phyloP scores from a whole-genome alignment of 2,797 vertebrate genomes.

The Gallirallus australis region DNA sequence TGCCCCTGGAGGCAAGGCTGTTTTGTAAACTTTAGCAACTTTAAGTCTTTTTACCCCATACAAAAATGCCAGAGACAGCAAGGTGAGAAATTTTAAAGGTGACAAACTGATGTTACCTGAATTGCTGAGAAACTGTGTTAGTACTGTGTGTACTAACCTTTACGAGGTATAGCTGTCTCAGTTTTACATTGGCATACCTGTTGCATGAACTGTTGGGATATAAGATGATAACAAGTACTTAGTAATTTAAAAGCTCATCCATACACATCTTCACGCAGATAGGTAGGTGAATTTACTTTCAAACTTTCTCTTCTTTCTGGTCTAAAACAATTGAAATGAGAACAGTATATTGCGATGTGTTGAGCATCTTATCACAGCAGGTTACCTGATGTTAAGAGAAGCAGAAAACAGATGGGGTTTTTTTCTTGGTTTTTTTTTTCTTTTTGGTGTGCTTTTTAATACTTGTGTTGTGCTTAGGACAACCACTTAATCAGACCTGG shows the following conservation, averaged over 20 bases:
- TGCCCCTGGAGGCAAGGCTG: not conserved
- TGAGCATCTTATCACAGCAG: not conserved
- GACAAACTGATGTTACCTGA: not conserved
- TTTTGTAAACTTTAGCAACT: constrained; percentile 9
- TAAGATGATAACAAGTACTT: not conserved
- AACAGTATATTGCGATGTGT: not conserved
- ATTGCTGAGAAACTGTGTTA: not conserved
- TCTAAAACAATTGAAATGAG: not conserved
- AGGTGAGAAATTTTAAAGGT: not conserved
- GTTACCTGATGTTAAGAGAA: not conserved
- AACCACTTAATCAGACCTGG: not conserved
- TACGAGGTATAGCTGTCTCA: not conserved
- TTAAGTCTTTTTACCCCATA: not conserved
- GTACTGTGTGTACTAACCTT: not conserved
- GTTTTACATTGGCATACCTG: not conserved
- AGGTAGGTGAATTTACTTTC: not conserved
- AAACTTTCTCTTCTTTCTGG: not conserved
- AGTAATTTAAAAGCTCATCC: constrained; percentile 2
- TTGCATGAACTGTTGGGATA: not conserved
- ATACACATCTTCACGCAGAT: not conserved
- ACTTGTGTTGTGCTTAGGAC: not conserved
- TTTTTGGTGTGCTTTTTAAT: not conserved
- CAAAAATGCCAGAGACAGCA: not conserved
- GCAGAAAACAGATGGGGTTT: not conserved
- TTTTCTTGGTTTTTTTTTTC: not conserved